Base-by-base conservation (phyloP, 2,888 invertebrate species). In the Scelioninae gen. 2 region DNA sequence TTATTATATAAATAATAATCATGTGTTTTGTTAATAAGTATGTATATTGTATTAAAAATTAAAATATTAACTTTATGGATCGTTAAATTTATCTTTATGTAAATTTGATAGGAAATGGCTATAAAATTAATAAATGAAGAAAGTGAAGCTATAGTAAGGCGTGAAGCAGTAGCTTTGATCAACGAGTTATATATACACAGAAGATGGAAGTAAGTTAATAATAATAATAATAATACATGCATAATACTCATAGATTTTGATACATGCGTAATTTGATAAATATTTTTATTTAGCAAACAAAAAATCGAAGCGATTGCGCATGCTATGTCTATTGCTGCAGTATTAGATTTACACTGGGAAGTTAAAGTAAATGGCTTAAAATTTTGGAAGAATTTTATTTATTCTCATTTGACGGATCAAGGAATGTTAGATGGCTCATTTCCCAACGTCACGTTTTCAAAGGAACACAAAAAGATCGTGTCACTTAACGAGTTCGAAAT, bases 351-450 rank as follows among this genome's bases (percentile, higher is more conserved):
- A 64, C 92, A 95, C 81, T 94, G 94, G 94, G 94, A 95, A 83
- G 94, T 94, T 0, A 93, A 94, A 84, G 86, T 91, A 0, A 90
- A 89, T 61, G 91, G 93, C 0, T 82, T 95, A 0, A 87, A 88
- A 65, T 94, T 93, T 80, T 95, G 94, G 94, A 89, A 89, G 60
- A 87, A 89, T 9, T 91, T 92, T 16, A 91, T 93, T 43, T 87
- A 89, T 18, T 89, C 89, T 0, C 89, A 91, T 57, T 86, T 94
- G 6, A 89, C 88, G 0, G 90, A 93, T 79, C 94, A 94, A 85
- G 94, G 94, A n/a, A 93, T 94, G 92, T 89, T 94, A 9, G 94
- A 95, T 81, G 93, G 93, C 0, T 89, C 87, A 0, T 94, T 94
- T 84, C 94, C 94, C 0, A 90, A 89, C 0, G 91, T 94, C 0